Evolutionary conservation across 1,140 invertebrate species (phyloP).

Genomic region (Drosophila arizonae): DNA sequence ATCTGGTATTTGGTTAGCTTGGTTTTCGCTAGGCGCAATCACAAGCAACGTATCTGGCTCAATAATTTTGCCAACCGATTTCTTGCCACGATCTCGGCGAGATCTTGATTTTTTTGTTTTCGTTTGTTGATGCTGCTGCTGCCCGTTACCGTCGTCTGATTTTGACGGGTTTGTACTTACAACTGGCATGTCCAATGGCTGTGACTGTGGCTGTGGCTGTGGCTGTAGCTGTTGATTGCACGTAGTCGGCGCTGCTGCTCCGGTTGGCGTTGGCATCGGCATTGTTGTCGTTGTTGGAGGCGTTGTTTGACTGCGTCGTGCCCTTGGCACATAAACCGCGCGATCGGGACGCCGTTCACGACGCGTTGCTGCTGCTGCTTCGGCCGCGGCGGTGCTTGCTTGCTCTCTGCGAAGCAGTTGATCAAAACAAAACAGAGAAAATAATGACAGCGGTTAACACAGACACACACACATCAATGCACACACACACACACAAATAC

Average conservation of each 20-base stretch:
- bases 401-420: conserved; percentile 65
- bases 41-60: conserved; percentile 59
- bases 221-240: conserved; percentile 38
- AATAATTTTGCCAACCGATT: conserved; percentile 42
- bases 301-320: conserved; percentile 85
- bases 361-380: conserved; percentile 51
- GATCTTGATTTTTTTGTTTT: conserved; percentile 59
- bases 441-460: conserved; percentile 48
- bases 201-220: conserved; percentile 17
- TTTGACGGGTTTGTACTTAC: conserved; percentile 44
- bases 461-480: conserved; percentile 8
- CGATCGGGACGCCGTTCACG: conserved; percentile 88
- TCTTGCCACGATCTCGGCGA: conserved; percentile 59
- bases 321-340: conserved; percentile 90
- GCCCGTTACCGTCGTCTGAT: conserved; percentile 52
- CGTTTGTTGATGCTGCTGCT: not conserved
- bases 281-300: conserved; percentile 71
- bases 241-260: conserved; percentile 44
- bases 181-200: conserved; percentile 46
- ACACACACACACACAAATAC: conserved; percentile 5
- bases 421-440: conserved; percentile 68
- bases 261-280: conserved; percentile 15
- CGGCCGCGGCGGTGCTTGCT: conserved; percentile 26
- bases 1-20: conserved; percentile 39
- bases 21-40: conserved; percentile 50